A percentile compares a stretch with the other conserved stretches of the same genome.
phyloP scores from a whole-genome alignment of 1,140 invertebrate genomes.

The Drosophila paulistorum region DNA sequence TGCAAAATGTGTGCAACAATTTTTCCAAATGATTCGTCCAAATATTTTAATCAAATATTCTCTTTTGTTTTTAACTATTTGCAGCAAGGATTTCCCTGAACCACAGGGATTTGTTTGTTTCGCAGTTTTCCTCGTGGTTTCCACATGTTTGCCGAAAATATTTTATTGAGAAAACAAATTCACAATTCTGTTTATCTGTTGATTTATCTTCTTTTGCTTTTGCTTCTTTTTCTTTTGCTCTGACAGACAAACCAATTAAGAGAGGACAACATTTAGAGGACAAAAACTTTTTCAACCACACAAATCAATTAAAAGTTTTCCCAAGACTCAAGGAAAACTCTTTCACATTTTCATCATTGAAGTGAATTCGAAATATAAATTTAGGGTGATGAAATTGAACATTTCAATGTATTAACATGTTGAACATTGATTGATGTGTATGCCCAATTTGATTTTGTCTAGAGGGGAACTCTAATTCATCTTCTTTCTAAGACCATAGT shows the following conservation, averaged over 20 bases:
- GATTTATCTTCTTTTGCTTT: constrained; percentile 22
- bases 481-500: no score
- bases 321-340: constrained; percentile 3
- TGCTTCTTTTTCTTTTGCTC: constrained; percentile 6
- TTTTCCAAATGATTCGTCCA: background rate
- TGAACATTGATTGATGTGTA: constrained; percentile 9
- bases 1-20: constrained; percentile 3
- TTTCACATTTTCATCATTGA: background rate
- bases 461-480: no score
- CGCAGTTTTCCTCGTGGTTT: constrained; percentile 26
- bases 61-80: constrained; percentile 12
- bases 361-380: background rate
- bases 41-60: constrained; percentile 30
- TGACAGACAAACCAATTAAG: constrained; percentile 48
- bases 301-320: constrained; percentile 38
- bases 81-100: background rate
- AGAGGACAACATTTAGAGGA: constrained; percentile 24
- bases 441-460: no score
- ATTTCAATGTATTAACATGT: background rate
- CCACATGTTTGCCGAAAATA: constrained; percentile 16
- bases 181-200: constrained; percentile 40
- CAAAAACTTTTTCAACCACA: constrained; percentile 24
- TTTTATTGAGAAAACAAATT: constrained; percentile 37
- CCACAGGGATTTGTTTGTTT: constrained; percentile 23
- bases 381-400: constrained; percentile 1